Conservation (phyloP, 2,888 invertebrate genomes). For the Drosophila glabriapex region DNA sequence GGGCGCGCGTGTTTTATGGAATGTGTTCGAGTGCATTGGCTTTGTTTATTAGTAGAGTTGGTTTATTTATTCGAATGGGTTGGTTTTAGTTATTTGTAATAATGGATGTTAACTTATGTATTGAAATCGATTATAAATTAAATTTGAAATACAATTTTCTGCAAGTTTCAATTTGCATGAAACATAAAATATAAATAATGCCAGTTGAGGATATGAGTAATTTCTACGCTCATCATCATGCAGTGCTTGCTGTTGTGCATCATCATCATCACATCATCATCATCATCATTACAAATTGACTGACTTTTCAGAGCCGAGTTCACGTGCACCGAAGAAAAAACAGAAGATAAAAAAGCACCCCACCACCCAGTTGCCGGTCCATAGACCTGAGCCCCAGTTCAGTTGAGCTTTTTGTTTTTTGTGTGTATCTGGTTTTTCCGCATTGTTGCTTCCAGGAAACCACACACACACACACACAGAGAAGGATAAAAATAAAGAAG, state of each 20-base stretch:
- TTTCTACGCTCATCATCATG: background rate
- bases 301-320: slow-evolving; percentile 6
- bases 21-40: too few species aligned
- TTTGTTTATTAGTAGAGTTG: too few species aligned
- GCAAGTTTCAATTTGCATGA: background rate
- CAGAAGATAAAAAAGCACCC: background rate
- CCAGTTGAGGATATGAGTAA: background rate
- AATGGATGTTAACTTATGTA: too few species aligned
- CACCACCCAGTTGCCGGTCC: slow-evolving; percentile 4
- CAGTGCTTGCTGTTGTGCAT: background rate
- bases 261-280: background rate
- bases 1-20: too few species aligned
- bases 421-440: slow-evolving; percentile 51
- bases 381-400: slow-evolving; percentile 9
- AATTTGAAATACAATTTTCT: background rate
- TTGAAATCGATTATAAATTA: background rate
- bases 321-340: background rate
- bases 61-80: too few species aligned
- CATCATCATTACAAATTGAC: slow-evolving; percentile 4
- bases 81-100: too few species aligned
- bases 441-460: slow-evolving; percentile 62
- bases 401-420: slow-evolving; percentile 9
- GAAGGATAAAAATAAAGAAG: slow-evolving; percentile 35
- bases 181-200: background rate
- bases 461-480: background rate